These are phyloP conservation scores for Ceratitis capitata DNA, from an alignment of 1,140 invertebrate species.

Conservation along the genomic window DNA sequence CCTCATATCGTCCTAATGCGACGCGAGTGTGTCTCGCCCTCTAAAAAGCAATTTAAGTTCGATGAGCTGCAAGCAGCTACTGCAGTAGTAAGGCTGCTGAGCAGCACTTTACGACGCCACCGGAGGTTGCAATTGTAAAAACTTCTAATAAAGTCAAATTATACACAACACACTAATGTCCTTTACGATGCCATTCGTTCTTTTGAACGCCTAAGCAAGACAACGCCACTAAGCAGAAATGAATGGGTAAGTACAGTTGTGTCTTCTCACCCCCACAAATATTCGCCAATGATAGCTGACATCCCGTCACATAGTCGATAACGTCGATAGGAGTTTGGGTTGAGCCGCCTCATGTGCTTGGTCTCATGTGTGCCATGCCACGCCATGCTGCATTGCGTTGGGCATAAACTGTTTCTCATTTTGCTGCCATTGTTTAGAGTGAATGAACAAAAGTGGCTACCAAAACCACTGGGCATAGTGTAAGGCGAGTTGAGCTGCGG, in stretches of 20 bases:
- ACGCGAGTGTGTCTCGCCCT: neutral
- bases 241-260: neutral
- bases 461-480: neutral
- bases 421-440: neutral
- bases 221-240: neutral
- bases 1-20: neutral
- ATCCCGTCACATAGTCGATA: neutral
- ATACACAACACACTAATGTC: slow-evolving; percentile 54
- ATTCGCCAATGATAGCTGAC: neutral
- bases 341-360: neutral
- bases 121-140: slow-evolving; percentile 45
- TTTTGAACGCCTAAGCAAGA: neutral
- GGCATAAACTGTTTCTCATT: neutral
- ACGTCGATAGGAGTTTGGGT: neutral
- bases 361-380: neutral
- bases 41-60: neutral
- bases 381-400: neutral
- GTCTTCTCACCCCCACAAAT: neutral
- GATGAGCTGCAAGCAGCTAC: neutral
- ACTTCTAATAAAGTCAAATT: slow-evolving; percentile 49
- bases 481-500: too few relatives aligned
- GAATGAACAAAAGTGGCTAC: neutral
- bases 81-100: neutral
- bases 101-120: neutral
- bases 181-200: slow-evolving; percentile 39